A percentile compares a stretch with the other conserved stretches of the same genome.
Evolutionary conservation across 2,113 vertebrate species (phyloP).

Genomic region (Lota lota): DNA sequence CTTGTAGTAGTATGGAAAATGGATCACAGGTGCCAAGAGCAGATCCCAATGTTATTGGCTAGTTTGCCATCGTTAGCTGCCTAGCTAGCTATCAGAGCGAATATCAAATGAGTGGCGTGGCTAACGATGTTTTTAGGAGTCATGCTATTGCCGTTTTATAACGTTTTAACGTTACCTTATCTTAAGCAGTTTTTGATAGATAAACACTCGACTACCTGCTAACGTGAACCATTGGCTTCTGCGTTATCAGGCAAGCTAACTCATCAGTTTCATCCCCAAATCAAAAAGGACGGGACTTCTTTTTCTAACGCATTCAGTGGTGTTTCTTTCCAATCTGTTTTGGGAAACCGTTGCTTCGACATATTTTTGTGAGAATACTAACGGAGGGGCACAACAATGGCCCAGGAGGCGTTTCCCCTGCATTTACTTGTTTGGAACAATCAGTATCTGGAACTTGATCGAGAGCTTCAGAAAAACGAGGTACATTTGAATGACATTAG

Average conservation of each 20-base stretch:
- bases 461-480: constrained; percentile 79
- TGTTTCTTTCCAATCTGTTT: constrained; percentile 27
- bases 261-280: background rate
- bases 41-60: constrained; percentile 54
- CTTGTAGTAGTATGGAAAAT: constrained; percentile 35
- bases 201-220: constrained; percentile 4
- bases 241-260: no score
- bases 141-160: no score
- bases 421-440: constrained; percentile 88
- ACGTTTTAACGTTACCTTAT: background rate
- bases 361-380: background rate
- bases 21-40: constrained; percentile 20
- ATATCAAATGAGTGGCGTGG: constrained; percentile 59
- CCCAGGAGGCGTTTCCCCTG: constrained; percentile 81
- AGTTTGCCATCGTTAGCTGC: constrained; percentile 48
- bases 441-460: constrained; percentile 84
- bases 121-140: constrained; percentile 52
- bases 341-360: constrained; percentile 17
- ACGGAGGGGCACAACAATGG: constrained; percentile 55
- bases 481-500: constrained; percentile 38
- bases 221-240: no score
- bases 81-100: constrained; percentile 42
- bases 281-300: background rate
- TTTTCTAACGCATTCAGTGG: background rate
- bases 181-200: background rate